Percentiles rank a stretch among this genome's conserved stretches.
phyloP scores from a whole-genome alignment of 2,888 invertebrate species.

The Linnaemya tessellans region DNA sequence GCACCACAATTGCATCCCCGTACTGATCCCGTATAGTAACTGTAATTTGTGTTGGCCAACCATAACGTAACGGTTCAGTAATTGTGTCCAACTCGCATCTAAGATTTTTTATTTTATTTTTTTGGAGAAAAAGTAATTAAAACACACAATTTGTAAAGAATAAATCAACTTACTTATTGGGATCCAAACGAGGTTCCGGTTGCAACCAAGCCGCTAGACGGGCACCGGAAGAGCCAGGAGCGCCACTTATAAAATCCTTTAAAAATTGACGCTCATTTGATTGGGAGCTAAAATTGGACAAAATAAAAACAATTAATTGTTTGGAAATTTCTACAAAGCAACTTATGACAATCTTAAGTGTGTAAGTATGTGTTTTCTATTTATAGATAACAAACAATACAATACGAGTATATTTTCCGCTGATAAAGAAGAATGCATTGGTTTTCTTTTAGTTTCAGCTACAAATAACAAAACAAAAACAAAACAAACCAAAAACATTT shows the following conservation, averaged over 20 bases:
- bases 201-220: conserved; percentile 97
- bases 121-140: neutral
- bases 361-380: neutral
- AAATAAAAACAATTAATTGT: neutral
- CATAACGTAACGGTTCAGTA: conserved; percentile 88
- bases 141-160: neutral
- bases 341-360: neutral
- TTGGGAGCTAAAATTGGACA: conserved; percentile 86
- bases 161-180: conserved; percentile 83
- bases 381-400: conserved; percentile 38
- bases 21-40: conserved; percentile 95
- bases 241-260: conserved; percentile 94
- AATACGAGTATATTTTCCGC: conserved; percentile 1
- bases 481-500: conserved; percentile 57
- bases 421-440: conserved; percentile 28
- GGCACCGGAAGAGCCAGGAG: conserved; percentile 93
- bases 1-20: conserved; percentile 92
- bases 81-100: conserved; percentile 93
- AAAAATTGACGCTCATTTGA: conserved; percentile 96
- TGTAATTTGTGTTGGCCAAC: conserved; percentile 93
- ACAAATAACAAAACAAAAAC: conserved; percentile 4
- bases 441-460: conserved; percentile 31
- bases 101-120: too few species aligned
- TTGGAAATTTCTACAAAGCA: neutral
- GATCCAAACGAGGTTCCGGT: conserved; percentile 95